Percentiles rank a stretch among this genome's conserved stretches.
These are phyloP conservation scores for Helicoverpa assulta DNA, from an alignment of 2,888 invertebrate genomes.

Conservation along the genomic window DNA sequence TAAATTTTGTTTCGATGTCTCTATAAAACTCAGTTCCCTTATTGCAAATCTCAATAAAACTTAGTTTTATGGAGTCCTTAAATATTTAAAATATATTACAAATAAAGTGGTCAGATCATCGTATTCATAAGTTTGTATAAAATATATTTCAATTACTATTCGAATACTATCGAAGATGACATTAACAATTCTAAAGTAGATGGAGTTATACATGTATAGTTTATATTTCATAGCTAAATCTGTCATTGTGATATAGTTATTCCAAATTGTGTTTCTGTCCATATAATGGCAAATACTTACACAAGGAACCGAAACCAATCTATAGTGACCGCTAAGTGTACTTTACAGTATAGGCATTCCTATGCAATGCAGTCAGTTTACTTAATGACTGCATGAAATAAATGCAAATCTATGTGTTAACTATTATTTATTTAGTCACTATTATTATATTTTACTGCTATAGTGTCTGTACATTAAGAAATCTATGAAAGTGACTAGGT, in stretches of 20 bases:
- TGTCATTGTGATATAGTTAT: constrained; percentile 63
- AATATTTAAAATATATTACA: constrained; percentile 47
- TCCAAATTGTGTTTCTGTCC: constrained; percentile 55
- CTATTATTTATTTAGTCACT: constrained; percentile 66
- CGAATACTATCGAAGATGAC: constrained; percentile 49
- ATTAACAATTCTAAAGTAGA: constrained; percentile 53
- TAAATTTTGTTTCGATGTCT: constrained; percentile 27
- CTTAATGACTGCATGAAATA: constrained; percentile 59
- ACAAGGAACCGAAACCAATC: constrained; percentile 63
- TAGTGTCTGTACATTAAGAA: constrained; percentile 64
- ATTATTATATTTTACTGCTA: constrained; percentile 60
- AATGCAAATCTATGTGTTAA: constrained; percentile 65
- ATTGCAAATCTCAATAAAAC: constrained; percentile 42
- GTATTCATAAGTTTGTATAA: constrained; percentile 28
- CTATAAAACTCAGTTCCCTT: constrained; percentile 48
- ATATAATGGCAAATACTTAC: constrained; percentile 46
- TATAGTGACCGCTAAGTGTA: constrained; percentile 60
- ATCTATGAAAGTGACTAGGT: constrained; percentile 61
- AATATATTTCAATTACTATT: constrained; percentile 37
- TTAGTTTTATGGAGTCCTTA: constrained; percentile 47
- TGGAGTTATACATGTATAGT: constrained; percentile 50
- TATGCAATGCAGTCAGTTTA: constrained; percentile 60
- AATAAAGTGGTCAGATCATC: constrained; percentile 40
- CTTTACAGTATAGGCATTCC: constrained; percentile 61
- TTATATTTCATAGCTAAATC: constrained; percentile 60